Base-by-base conservation (phyloP, 2,888 invertebrate genomes). In the Pheosia tremula region DNA sequence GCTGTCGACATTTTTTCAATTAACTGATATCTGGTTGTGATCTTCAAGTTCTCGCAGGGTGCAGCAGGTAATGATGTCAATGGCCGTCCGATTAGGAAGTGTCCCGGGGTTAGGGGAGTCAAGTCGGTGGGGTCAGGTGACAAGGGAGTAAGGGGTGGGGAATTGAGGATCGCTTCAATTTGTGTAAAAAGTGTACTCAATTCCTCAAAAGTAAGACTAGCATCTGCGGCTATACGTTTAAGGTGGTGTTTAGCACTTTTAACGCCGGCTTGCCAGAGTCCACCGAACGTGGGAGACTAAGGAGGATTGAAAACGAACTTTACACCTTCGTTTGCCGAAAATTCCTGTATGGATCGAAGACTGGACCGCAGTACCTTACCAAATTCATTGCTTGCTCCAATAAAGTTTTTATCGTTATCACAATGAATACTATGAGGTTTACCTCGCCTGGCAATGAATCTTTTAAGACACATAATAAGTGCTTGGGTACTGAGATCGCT, bases 401-500 rank as follows among this genome's bases (percentile, higher is more conserved):
- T 67, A 60, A 67, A 69, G 13, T 71, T 72, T n/a, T 56, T 67
- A 8, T 68, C 74, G 13, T 72, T 72, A 39, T 72, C 72, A 24
- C 65, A 74, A 45, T 36, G 62, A 9, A 74, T 67, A 0, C 37
- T 5, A 54, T 38, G 0, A 7, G 70, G 70, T 56, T 64, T 72
- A 6, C 71, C 69, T 59, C 71, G 58, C 8, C 70, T 52, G n/a
- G 69, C 64, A 36, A 74, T 63, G 54, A 74, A 71, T 56, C 70
- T 56, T 4, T 64, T 58, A 4, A 69, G 55, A 41, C 63, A 62
- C 4, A 56, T 56, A 56, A 71, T 62, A 49, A 67, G 67, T 11
- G 67, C 64, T 36, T 67, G 38, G 4, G 57, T 63, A 13, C 54
- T 63, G 8, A 71, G 66, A 52, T 68, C 71, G 47, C 64, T 67